phyloP scores from a whole-genome alignment of 2,113 vertebrate genomes.

The Pycnonotus jocosus region DNA sequence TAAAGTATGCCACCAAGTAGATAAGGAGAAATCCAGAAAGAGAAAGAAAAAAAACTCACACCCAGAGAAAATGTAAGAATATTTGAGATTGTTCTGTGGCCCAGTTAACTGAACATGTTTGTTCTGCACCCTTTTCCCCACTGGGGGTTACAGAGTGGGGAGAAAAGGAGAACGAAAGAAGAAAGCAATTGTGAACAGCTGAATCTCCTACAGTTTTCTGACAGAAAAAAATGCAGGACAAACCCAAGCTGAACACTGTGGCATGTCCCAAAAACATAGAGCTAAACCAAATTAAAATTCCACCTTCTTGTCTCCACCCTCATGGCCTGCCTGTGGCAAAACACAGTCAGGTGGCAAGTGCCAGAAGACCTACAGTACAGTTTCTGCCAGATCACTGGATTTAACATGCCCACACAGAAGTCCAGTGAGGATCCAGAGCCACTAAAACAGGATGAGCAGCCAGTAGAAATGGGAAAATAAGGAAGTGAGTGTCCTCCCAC shows the following conservation, averaged over 20 bases:
- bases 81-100: background rate
- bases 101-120: background rate
- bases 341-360: background rate
- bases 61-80: background rate
- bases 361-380: background rate
- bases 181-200: background rate
- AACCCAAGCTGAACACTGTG: background rate
- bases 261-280: background rate
- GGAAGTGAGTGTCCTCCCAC: background rate
- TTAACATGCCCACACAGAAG: background rate
- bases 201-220: background rate
- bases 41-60: background rate
- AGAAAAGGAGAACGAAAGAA: background rate
- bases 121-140: background rate
- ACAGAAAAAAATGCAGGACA: background rate
- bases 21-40: background rate
- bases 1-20: background rate
- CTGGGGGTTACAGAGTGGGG: rapidly evolving
- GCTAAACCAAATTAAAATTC: background rate
- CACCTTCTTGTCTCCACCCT: background rate
- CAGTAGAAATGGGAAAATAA: background rate
- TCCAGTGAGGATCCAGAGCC: background rate
- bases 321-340: background rate
- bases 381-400: background rate
- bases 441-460: background rate